Evolutionary conservation across 2,888 invertebrate genomes (phyloP).

Genomic region (Xestia rhomboidea): DNA sequence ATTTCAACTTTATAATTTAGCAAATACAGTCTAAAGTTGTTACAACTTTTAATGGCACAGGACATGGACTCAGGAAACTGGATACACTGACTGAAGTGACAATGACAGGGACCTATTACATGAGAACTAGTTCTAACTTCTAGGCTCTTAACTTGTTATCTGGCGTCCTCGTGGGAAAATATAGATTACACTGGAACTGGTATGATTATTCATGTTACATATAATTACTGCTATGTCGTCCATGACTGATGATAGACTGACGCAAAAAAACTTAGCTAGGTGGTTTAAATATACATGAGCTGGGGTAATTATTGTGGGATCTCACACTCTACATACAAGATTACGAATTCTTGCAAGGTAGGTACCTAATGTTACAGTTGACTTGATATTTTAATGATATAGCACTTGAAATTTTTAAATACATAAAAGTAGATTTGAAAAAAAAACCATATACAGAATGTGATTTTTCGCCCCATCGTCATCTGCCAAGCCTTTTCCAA

Average conservation of each 20-base stretch:
- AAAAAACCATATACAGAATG: neutral
- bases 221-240: conserved; percentile 58
- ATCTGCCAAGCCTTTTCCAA: too few relatives aligned
- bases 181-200: conserved; percentile 50
- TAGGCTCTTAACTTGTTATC: conserved; percentile 63
- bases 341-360: conserved; percentile 23
- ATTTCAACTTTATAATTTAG: conserved; percentile 15
- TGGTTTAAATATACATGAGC: conserved; percentile 56
- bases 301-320: conserved; percentile 54
- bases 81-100: conserved; percentile 70
- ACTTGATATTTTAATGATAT: neutral
- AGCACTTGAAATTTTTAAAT: neutral
- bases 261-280: conserved; percentile 44
- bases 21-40: conserved; percentile 15
- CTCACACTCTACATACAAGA: conserved; percentile 47
- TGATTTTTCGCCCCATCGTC: too few relatives aligned
- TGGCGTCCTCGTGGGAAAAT: conserved; percentile 62
- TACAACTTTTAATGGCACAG: conserved; percentile 9
- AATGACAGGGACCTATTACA: conserved; percentile 74
- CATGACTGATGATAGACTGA: conserved; percentile 55
- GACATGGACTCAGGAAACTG: conserved; percentile 58
- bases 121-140: conserved; percentile 70
- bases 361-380: conserved; percentile 5
- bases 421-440: neutral
- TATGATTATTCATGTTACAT: conserved; percentile 60